A percentile compares a stretch with the other conserved stretches of the same genome.
phyloP scores from a whole-genome alignment of 2,888 invertebrate species.

The Ophion ventricosus region DNA sequence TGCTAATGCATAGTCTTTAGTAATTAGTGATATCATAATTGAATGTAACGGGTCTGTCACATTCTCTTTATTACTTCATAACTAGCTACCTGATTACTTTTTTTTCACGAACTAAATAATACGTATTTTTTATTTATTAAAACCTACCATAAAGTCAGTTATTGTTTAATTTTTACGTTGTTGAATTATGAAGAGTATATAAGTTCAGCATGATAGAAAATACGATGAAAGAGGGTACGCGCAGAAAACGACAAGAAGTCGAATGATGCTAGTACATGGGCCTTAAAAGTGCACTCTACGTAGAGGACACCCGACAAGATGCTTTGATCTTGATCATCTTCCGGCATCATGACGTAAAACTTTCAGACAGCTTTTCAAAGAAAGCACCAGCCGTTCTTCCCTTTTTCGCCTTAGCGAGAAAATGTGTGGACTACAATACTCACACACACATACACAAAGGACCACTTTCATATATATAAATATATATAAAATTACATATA shows the following conservation, averaged over 20 bases:
- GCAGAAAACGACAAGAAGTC: slow-evolving; percentile 3
- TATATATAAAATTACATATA: background rate
- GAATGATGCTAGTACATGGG: slow-evolving; percentile 8
- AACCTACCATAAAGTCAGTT: no score
- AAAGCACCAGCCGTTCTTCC: slow-evolving; percentile 62
- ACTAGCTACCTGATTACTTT: no score
- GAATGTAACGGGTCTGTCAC: no score
- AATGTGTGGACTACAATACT: slow-evolving; percentile 35
- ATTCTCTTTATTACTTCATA: no score
- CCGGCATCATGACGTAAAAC: slow-evolving; percentile 68
- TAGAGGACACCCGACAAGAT: slow-evolving; percentile 52
- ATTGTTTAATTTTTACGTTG: no score
- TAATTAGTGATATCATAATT: no score
- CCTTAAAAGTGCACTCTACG: background rate
- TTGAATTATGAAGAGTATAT: no score
- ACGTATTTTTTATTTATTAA: no score
- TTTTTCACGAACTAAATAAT: no score
- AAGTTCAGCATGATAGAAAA: no score
- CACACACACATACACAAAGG: background rate
- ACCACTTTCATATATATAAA: background rate
- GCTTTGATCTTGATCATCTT: slow-evolving; percentile 74
- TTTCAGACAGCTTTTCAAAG: slow-evolving; percentile 68
- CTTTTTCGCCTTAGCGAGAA: slow-evolving; percentile 44
- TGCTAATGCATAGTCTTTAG: no score
- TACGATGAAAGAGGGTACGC: background rate